Evolutionary conservation across 2,113 vertebrate species (phyloP), one percentile per base, ranked within the genome.

Genomic region (Crocuta crocuta): DNA sequence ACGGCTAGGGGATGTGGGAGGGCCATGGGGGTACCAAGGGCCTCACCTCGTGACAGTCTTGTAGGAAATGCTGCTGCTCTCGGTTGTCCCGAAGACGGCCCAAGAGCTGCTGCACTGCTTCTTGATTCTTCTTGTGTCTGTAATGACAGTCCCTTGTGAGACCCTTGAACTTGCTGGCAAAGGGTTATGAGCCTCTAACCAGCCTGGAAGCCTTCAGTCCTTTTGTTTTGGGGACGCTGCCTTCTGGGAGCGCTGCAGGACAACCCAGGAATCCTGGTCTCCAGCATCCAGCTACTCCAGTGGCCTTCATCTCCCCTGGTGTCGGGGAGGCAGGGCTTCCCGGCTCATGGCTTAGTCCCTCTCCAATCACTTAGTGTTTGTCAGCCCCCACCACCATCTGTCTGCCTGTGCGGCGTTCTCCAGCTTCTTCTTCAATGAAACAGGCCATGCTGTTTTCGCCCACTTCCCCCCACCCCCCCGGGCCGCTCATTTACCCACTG

Each of bases 31-130:
- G n/a, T 15, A 16, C 50, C 4, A 17, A 55, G 55, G 15, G 76
- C 61, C 96, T 94, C 97, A 99, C 99, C 99, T 99, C 99, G 24
- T 99, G 99, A 93, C 99, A 99, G 7, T 99, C 99, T 97, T 99
- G 99, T 11, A 99, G 98, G 98, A 99, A 99, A 76, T 99, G 99
- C 97, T 99, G 99, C 63, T 99, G 99, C 96, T 99, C 99, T 61
- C 99, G 98, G 98, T 99, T 99, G 95, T 99, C 99, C 94, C 99
- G 99, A 48, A 99, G 99, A 73, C 99, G 99, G 6, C 98, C 94
- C 97, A 99, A 98, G 53, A 99, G 98, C 91, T 99, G 99, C 93
- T 99, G 99, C 31, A 99, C 99, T 0, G 98, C 98, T n/a, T 99
- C 97, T 76, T 99, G 99, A 88, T 99, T 99, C 97, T 99, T 99